Conservation (phyloP, 1,140 invertebrate genomes). For the Ips typographus region DNA sequence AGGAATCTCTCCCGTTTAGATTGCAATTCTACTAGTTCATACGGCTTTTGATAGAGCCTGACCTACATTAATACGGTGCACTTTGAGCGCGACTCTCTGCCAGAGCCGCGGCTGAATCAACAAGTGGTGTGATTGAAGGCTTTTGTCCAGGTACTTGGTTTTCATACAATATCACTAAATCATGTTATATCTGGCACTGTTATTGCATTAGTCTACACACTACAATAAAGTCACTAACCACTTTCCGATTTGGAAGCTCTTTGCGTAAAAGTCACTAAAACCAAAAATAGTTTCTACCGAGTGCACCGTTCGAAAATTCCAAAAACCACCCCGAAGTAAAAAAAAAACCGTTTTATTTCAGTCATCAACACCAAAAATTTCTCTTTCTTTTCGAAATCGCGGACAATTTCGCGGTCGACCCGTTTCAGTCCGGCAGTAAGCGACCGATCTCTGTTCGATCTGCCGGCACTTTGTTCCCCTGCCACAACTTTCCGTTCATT, state of each 20-base stretch:
- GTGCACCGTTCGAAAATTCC: too few relatives aligned
- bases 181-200: conserved; percentile 9
- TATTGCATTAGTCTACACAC: neutral
- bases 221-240: too few relatives aligned
- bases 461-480: conserved; percentile 35
- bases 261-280: neutral
- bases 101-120: conserved; percentile 2
- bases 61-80: too few relatives aligned
- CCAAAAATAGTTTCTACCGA: neutral
- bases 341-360: neutral
- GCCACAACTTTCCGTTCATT: conserved; percentile 36
- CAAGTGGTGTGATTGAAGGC: conserved; percentile 3
- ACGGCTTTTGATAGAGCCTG: neutral
- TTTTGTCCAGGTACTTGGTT: conserved; percentile 13
- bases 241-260: neutral
- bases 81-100: neutral
- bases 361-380: conserved; percentile 2
- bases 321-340: too few relatives aligned
- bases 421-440: conserved; percentile 7
- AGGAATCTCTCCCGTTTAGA: neutral
- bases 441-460: conserved; percentile 25
- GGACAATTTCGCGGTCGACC: neutral
- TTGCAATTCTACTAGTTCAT: neutral
- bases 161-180: conserved; percentile 3
- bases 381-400: conserved; percentile 5